Evolutionary conservation across 2,113 vertebrate genomes (phyloP), one percentile per base, ranked within the genome.

Genomic region (Ailurus styani): DNA sequence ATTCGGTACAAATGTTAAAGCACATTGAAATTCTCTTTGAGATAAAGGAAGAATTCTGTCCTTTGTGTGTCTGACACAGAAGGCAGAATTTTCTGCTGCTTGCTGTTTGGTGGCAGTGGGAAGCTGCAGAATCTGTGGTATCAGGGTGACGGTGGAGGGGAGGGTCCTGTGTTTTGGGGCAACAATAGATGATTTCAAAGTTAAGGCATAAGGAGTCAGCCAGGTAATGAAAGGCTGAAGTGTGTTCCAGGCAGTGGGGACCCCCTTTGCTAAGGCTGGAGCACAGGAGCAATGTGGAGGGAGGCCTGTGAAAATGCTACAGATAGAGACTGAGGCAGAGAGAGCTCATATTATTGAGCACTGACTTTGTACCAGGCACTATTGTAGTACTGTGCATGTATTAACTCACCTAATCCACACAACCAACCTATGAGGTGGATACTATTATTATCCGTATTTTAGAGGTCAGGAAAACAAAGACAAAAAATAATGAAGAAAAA

Each of bases 1-100:
- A 98, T 90, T 91, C 54, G 83, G 54, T 83, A 84, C 90, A 96
- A 97, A 98, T 98, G 98, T 94, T 89, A 27, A 45, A 73, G 5
- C 31, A 86, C 47, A 91, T 6, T 62, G 77, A 97, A 97, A 79
- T 60, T 17, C 34, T 88, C 70, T 87, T 93, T 93, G 23, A 95
- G 96, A 81, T 96, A 91, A 90, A 82, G 50, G 81, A 50, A 72
- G 54, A 93, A 89, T 78, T 96, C 94, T 95, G 37, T 72, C 21
- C 27, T 90, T 68, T 81, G 70, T 31, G 21, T 72, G 12, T 75
- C 17, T 62, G 1, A 82, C 47, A 60, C 15, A 47, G 21, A 91
- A 77, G 70, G 54, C 37, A 40, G 3, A 72, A 15, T 91, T 87
- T 96, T 75, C 45, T 95, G 57, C 27, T 31, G 25, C 52, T n/a